Base-by-base conservation (phyloP, 2,888 invertebrate species). In the Leptinotarsa rubiginosa region DNA sequence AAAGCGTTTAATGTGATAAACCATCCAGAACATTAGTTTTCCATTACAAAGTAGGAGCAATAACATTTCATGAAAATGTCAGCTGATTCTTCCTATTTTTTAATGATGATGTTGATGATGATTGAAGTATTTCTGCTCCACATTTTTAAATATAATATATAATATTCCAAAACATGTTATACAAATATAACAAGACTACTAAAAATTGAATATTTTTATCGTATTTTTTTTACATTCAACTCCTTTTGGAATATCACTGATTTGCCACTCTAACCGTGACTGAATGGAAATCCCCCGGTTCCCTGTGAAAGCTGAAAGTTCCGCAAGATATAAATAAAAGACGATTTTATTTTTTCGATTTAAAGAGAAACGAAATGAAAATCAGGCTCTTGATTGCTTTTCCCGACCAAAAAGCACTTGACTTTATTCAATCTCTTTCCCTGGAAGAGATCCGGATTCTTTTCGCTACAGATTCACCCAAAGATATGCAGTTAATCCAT, bases 401-500 rank as follows among this genome's bases (percentile, higher is more conserved):
- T 76, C 69, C 74, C 64, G 69, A 74, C 73, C 67, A 71, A 74
- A 69, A 72, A 70, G 70, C 76, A 75, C 75, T 78, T 76, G 73
- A 75, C 75, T 70, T 77, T 74, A 77, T 80, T 77, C 77, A 79
- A 81, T 80, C 79, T 79, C 79, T 72, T 78, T 78, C 71, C 73
- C 71, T 74, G 77, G 74, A 77, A 76, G 77, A 79, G 75, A 71
- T 74, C 78, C 64, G 74, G 70, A 78, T 74, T 75, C 74, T 77
- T 70, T 78, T 73, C 76, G 52, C 74, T 76, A 72, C 78, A 81
- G 80, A 81, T 80, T 74, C 68, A 74, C 69, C 77, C 78, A 69
- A 79, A 81, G 82, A 82, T 82, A 81, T 81, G 79, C 80, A 80
- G 76, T 81, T 81, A 82, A 81, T 82, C 82, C 82, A 82, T 82